Evolutionary conservation across 2,888 invertebrate species (phyloP), one percentile per base, ranked within the genome.

Genomic region (Euclidia mi): DNA sequence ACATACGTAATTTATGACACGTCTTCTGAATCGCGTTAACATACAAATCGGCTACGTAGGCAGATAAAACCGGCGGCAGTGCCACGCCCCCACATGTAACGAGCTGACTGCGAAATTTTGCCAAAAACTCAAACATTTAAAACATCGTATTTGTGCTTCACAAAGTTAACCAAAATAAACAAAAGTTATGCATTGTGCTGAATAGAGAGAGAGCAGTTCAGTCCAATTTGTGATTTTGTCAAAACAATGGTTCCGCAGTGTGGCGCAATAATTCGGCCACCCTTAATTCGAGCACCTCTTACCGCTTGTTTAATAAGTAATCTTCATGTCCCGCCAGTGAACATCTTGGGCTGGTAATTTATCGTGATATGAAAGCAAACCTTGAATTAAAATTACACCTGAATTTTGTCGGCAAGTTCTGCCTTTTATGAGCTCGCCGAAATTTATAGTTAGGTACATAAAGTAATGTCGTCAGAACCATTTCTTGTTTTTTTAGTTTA

Each of bases 211-310:
- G 53, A 58, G 56, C 48, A 38, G 61, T 65, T 69, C 52, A 69
- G 69, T 70, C 66, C 63, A 73, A 69, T 71, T 76, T 67, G 56
- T 65, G 67, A 74, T 73, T 80, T 75, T 70, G 72, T 74, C 71
- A 76, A 81, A 77, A 78, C 83, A 87, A 85, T 82, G 76, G 56
- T 78, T 78, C 84, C 88, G 90, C 89, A 90, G 68, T 89, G 90
- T 88, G 90, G 69, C 86, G 81, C 70, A 75, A 76, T 85, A 79
- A 84, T 83, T 81, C 78, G 80, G 70, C 73, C 76, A 58, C 75
- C 81, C 79, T 75, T 63, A 67, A 72, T 78, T 64, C 65, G 66
- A 65, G 63, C 59, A 48, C 46, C 72, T 65, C 76, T 66, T 59
- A 65, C 68, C 61, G 69, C 61, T 63, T 71, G 75, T 75, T 81